Percentiles rank a stretch among this genome's conserved stretches.
These are phyloP conservation scores for Coelopa frigida DNA, from an alignment of 1,140 invertebrate genomes.

Conservation along the genomic window DNA sequence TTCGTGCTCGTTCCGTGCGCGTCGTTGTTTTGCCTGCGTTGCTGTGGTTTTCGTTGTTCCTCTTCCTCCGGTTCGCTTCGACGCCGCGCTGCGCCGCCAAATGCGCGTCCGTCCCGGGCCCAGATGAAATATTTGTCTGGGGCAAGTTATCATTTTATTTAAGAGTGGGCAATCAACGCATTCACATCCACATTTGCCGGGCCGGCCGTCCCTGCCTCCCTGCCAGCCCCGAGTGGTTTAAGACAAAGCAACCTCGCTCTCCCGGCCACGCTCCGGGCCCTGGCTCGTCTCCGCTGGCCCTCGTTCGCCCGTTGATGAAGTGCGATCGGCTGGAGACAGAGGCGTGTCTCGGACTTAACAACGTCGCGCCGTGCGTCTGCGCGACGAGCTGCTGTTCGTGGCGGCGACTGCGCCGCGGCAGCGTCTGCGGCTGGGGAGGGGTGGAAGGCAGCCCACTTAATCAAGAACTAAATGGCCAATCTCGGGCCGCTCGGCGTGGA, in stretches of 20 bases:
- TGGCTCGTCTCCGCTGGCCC: too few species aligned
- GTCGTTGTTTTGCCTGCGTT: neutral
- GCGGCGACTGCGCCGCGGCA: conserved; percentile 3
- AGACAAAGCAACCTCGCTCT: too few species aligned
- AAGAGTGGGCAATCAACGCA: conserved; percentile 43
- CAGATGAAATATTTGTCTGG: conserved; percentile 44
- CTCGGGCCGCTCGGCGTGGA: too few species aligned
- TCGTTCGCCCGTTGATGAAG: neutral
- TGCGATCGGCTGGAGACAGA: conserved; percentile 30
- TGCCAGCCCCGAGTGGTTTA: too few species aligned
- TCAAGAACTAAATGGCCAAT: too few species aligned
- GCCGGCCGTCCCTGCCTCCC: too few species aligned
- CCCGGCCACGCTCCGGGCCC: too few species aligned
- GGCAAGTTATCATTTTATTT: conserved; percentile 44
- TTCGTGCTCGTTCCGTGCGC: neutral
- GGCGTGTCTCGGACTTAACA: conserved; percentile 27
- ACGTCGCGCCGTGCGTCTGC: conserved; percentile 24
- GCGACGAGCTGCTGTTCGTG: neutral
- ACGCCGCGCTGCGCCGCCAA: neutral
- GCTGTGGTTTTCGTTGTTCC: neutral
- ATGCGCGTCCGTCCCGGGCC: neutral
- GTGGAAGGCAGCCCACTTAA: too few species aligned
- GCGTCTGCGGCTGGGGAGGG: too few species aligned
- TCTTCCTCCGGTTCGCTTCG: neutral
- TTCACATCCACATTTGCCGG: too few species aligned